phyloP scores from a whole-genome alignment of 1,140 invertebrate genomes.

The Drosophila mojavensis region DNA sequence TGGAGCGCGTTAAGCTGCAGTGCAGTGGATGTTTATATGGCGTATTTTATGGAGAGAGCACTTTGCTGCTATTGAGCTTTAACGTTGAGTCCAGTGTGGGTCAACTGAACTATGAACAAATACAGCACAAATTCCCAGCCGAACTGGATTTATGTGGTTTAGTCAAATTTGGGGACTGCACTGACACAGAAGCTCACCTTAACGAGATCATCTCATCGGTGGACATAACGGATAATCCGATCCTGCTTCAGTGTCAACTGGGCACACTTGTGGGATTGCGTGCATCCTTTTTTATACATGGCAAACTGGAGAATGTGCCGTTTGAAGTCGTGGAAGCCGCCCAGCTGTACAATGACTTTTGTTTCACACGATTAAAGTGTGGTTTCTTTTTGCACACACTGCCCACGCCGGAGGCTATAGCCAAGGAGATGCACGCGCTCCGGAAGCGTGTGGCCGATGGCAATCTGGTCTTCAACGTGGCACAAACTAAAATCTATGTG shows the following conservation, averaged over 20 bases:
- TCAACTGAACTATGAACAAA: conserved; percentile 85
- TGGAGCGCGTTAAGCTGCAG: conserved; percentile 85
- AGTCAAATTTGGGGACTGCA: conserved; percentile 87
- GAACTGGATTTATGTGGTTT: conserved; percentile 90
- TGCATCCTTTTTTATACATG: conserved; percentile 89
- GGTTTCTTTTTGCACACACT: conserved; percentile 86
- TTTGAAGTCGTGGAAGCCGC: conserved; percentile 87
- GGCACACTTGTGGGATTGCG: conserved; percentile 86
- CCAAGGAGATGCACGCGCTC: conserved; percentile 85
- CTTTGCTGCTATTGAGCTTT: conserved; percentile 88
- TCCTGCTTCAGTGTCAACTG: conserved; percentile 87
- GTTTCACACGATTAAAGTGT: conserved; percentile 87
- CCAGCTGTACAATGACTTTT: conserved; percentile 88
- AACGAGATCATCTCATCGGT: conserved; percentile 88
- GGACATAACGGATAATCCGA: conserved; percentile 90
- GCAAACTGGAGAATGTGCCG: conserved; percentile 87
- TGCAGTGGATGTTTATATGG: conserved; percentile 89
- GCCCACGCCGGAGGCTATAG: conserved; percentile 85
- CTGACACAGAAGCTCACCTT: conserved; percentile 85
- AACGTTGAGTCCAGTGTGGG: conserved; percentile 86
- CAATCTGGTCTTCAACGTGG: conserved; percentile 71
- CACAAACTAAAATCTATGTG: conserved; percentile 69
- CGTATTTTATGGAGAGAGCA: conserved; percentile 88
- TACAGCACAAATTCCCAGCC: conserved; percentile 88
- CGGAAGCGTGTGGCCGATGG: conserved; percentile 85